Percentiles rank a stretch among this genome's conserved stretches.
These are phyloP conservation scores for Spialia ferax DNA, from an alignment of 2,888 invertebrate genomes.

Conservation along the genomic window DNA sequence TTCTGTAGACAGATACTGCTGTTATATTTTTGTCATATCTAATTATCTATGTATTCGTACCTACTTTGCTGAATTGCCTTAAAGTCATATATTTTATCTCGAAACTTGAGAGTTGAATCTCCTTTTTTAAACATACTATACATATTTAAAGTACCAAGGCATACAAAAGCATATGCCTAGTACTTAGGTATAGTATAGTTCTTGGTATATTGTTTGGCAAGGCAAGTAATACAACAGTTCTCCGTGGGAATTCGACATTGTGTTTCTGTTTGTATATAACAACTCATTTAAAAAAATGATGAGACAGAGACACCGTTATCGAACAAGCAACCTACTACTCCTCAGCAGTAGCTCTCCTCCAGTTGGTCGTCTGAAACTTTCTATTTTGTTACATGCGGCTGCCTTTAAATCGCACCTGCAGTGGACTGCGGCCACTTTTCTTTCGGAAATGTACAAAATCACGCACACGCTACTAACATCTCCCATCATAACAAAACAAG, in stretches of 20 bases:
- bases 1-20: slow-evolving; percentile 9
- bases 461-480: slow-evolving; percentile 87
- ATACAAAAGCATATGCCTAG: slow-evolving; percentile 8
- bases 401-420: slow-evolving; percentile 87
- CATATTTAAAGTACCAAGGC: neutral
- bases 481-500: slow-evolving; percentile 77
- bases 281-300: neutral
- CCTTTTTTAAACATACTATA: neutral
- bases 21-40: neutral
- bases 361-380: slow-evolving; percentile 71
- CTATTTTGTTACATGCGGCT: slow-evolving; percentile 87
- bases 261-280: slow-evolving; percentile 7
- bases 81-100: neutral
- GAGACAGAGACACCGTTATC: slow-evolving; percentile 7
- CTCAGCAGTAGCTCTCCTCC: slow-evolving; percentile 19
- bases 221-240: slow-evolving; percentile 28
- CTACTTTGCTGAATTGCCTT: neutral
- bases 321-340: slow-evolving; percentile 24
- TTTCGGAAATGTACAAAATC: slow-evolving; percentile 90
- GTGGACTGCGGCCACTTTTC: slow-evolving; percentile 89
- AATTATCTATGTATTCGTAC: too few relatives aligned
- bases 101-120: too few relatives aligned
- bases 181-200: too few relatives aligned
- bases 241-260: slow-evolving; percentile 19
- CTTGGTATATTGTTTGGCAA: too few relatives aligned